phyloP scores from a whole-genome alignment of 2,113 vertebrate genomes.

The Corythornis cristatus region DNA sequence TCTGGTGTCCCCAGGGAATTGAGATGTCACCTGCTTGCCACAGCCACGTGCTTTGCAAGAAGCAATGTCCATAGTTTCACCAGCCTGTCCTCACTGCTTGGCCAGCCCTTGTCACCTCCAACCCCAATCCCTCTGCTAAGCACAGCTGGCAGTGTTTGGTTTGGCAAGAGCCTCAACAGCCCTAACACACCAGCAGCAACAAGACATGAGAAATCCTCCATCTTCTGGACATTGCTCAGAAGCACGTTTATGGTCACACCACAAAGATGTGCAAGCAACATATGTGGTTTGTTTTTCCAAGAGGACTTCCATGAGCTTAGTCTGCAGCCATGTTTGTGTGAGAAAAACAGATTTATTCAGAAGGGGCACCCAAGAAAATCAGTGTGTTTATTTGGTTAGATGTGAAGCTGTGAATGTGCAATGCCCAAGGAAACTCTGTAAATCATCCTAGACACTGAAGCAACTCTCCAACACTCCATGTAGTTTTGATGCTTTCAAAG shows the following conservation, averaged over 20 bases:
- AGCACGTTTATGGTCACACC: background rate
- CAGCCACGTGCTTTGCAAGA: fast-evolving
- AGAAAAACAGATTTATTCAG: conserved; percentile 1
- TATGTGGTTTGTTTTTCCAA: background rate
- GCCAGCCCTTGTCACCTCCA: background rate
- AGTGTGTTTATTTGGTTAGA: background rate
- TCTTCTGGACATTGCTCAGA: background rate
- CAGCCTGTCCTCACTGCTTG: background rate
- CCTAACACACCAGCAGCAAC: background rate
- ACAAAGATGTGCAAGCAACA: background rate
- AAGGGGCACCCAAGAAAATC: background rate
- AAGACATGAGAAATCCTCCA: background rate
- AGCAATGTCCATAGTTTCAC: background rate
- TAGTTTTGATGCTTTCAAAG: conserved; percentile 57
- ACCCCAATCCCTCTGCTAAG: background rate
- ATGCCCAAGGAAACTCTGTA: conserved; percentile 6
- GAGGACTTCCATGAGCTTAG: background rate
- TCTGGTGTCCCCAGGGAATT: background rate
- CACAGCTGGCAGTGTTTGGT: background rate
- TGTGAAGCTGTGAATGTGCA: background rate
- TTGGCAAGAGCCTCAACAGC: background rate
- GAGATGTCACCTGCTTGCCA: background rate
- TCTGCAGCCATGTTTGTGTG: background rate
- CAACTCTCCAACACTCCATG: background rate
- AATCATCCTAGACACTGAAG: conserved; percentile 22